Evolutionary conservation across 2,888 invertebrate species (phyloP).

Genomic region (Eudemis profundana): DNA sequence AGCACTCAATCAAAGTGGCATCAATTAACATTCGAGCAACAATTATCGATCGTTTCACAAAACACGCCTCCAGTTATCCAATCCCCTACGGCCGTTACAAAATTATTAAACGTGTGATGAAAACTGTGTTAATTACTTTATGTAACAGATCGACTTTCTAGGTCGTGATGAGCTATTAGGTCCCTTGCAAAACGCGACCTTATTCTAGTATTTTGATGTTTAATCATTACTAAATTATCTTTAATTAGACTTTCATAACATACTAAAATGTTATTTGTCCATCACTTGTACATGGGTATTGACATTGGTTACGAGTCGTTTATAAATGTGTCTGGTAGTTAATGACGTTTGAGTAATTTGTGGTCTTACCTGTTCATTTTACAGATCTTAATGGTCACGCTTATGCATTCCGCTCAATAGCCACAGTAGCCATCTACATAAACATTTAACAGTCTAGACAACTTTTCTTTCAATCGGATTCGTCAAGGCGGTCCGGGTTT

Average conservation of each 20-base stretch:
- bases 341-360: too few relatives aligned
- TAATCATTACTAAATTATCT: conserved; percentile 7
- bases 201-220: conserved; percentile 11
- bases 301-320: too few relatives aligned
- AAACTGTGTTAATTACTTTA: conserved; percentile 60
- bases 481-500: conserved; percentile 69
- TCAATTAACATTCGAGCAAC: conserved; percentile 11
- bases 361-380: too few relatives aligned
- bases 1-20: not conserved
- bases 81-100: conserved; percentile 49
- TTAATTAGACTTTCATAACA: conserved; percentile 10
- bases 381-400: not conserved
- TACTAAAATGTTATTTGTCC: not conserved
- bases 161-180: conserved; percentile 29
- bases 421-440: conserved; percentile 53
- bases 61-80: conserved; percentile 47
- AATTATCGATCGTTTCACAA: conserved; percentile 18
- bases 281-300: not conserved
- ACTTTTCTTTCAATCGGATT: conserved; percentile 68
- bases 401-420: conserved; percentile 1
- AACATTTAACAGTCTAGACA: conserved; percentile 54
- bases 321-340: too few relatives aligned
- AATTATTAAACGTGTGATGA: conserved; percentile 53
- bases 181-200: conserved; percentile 25
- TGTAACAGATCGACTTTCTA: conserved; percentile 51